Conservation (phyloP, 2,797 vertebrate species). For the Chaetophractus vellerosus region DNA sequence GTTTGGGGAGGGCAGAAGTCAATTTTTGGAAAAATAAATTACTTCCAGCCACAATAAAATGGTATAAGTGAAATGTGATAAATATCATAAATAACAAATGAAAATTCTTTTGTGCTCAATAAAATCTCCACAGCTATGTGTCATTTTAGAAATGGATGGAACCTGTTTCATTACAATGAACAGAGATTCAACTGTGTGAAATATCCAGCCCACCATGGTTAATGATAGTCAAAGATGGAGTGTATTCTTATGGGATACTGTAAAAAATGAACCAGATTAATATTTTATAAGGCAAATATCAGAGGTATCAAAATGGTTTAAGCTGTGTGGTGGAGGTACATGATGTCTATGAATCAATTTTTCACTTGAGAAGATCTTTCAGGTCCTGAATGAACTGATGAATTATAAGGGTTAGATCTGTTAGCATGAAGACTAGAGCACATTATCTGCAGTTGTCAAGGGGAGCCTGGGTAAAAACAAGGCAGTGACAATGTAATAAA, state of each 20-base stretch:
- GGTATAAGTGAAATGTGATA: neutral
- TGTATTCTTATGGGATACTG: too few relatives aligned
- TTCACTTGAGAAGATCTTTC: too few relatives aligned
- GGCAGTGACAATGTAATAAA: too few relatives aligned
- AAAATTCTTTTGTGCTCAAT: neutral
- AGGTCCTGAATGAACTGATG: too few relatives aligned
- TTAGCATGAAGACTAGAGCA: fast-evolving
- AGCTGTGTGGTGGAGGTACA: too few relatives aligned
- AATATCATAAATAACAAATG: neutral
- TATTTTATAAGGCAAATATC: neutral
- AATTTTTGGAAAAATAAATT: neutral
- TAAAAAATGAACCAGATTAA: neutral
- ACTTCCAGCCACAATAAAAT: neutral
- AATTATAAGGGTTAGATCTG: neutral
- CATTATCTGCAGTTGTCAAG: too few relatives aligned
- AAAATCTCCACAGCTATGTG: neutral
- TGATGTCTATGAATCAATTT: too few relatives aligned
- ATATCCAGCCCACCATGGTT: neutral
- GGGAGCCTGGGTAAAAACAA: too few relatives aligned
- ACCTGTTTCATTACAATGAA: neutral
- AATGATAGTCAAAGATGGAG: neutral
- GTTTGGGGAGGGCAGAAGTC: neutral
- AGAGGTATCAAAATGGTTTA: neutral
- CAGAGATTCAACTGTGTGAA: neutral
- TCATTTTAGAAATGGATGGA: neutral